These are phyloP conservation scores for Phaethon lepturus DNA, from an alignment of 2,113 vertebrate species.

Conservation along the genomic window DNA sequence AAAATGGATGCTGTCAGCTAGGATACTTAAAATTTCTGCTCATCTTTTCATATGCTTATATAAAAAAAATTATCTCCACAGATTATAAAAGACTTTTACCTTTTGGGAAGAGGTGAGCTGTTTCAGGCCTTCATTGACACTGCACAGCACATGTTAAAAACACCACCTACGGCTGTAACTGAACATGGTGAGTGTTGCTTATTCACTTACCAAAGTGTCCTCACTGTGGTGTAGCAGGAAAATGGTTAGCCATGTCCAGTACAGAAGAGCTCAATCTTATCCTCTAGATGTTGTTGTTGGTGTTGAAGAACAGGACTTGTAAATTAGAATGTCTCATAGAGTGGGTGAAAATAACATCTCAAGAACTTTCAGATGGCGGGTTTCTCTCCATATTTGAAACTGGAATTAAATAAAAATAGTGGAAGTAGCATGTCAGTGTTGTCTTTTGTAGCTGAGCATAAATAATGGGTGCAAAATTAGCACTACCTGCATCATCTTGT, in stretches of 20 bases:
- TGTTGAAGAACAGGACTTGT: neutral
- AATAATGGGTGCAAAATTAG: neutral
- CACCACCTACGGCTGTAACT: conserved; percentile 92
- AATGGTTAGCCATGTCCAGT: neutral
- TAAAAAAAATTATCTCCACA: conserved; percentile 51
- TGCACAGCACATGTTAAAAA: conserved; percentile 96
- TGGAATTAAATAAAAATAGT: neutral
- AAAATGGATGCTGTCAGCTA: neutral
- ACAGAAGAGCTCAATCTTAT: neutral
- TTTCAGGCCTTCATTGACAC: conserved; percentile 98
- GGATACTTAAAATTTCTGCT: neutral
- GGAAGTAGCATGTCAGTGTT: neutral
- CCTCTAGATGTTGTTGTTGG: neutral
- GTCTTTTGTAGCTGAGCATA: neutral
- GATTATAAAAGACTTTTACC: conserved; percentile 98
- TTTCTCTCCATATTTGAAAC: neutral
- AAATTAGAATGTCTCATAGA: neutral
- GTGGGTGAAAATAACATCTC: neutral
- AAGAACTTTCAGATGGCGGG: neutral
- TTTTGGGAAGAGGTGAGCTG: conserved; percentile 95
- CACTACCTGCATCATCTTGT: neutral
- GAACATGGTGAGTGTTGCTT: conserved; percentile 88
- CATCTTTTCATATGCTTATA: neutral
- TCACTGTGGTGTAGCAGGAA: neutral
- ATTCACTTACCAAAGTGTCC: neutral